Evolutionary conservation across 2,113 vertebrate genomes (phyloP).

Genomic region (Chitala chitala): DNA sequence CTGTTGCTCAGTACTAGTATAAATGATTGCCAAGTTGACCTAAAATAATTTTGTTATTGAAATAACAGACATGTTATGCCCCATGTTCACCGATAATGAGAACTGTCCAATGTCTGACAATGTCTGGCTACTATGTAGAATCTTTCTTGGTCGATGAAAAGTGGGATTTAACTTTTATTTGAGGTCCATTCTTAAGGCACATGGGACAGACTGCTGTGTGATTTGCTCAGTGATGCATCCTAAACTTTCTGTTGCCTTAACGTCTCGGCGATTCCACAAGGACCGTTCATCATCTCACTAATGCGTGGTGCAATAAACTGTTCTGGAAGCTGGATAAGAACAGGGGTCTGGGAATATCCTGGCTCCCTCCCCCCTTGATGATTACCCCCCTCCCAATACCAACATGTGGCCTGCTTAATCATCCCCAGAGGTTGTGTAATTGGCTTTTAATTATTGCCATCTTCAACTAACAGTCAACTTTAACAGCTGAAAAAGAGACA

Average conservation of each 20-base stretch:
- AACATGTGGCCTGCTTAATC: constrained; percentile 48
- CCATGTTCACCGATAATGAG: no score
- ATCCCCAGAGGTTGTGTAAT: constrained; percentile 60
- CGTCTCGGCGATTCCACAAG: not conserved
- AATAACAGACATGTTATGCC: no score
- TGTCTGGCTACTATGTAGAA: not conserved
- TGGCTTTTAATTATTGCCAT: constrained; percentile 59
- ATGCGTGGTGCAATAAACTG: not conserved
- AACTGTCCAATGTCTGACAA: not conserved
- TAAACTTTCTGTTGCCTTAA: not conserved
- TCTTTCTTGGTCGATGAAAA: not conserved
- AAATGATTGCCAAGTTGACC: not conserved
- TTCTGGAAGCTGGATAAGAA: not conserved
- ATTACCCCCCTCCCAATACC: constrained; percentile 46
- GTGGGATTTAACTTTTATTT: not conserved
- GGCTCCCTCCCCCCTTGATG: constrained; percentile 42
- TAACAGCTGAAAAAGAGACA: constrained; percentile 51
- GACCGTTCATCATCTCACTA: not conserved
- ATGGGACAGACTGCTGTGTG: not conserved
- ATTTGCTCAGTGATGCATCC: not conserved
- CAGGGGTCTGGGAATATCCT: constrained; percentile 43
- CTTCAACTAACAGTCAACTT: constrained; percentile 45
- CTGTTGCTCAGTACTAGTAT: not conserved
- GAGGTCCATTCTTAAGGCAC: not conserved
- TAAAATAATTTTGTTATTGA: not conserved